Percentiles rank a stretch among this genome's conserved stretches.
Evolutionary conservation across 2,888 invertebrate genomes (phyloP).

Genomic region (Azorinus chamasolen): DNA sequence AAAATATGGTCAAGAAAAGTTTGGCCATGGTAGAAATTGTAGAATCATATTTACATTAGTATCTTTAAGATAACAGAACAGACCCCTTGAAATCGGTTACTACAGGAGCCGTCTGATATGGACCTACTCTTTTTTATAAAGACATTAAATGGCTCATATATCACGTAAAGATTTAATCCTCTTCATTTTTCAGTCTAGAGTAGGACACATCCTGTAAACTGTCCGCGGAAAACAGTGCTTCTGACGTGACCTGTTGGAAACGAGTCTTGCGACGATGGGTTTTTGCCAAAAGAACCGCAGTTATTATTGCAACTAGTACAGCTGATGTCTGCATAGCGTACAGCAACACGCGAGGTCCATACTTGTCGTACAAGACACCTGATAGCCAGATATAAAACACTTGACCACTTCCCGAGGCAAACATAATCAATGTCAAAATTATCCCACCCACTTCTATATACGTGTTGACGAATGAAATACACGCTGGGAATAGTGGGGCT

Average conservation of each 20-base stretch:
- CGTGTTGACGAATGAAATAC: conserved; percentile 61
- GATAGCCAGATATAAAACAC: conserved; percentile 56
- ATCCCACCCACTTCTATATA: conserved; percentile 63
- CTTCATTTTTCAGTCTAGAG: too few relatives aligned
- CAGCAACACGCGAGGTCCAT: conserved; percentile 56
- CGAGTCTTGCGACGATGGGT: conserved; percentile 13
- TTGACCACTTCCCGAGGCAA: conserved; percentile 57
- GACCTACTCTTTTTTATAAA: too few relatives aligned
- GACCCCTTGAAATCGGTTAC: too few relatives aligned
- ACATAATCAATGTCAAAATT: conserved; percentile 53
- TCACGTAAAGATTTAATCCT: too few relatives aligned
- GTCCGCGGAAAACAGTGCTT: not conserved
- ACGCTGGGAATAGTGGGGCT: conserved; percentile 63
- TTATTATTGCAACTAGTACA: conserved; percentile 29
- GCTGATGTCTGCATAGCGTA: conserved; percentile 58
- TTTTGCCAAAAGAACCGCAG: conserved; percentile 29
- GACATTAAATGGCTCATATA: too few relatives aligned
- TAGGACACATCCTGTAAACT: too few relatives aligned
- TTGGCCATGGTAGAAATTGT: too few relatives aligned
- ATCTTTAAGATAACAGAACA: too few relatives aligned
- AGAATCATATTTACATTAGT: too few relatives aligned
- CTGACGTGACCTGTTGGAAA: conserved; percentile 8
- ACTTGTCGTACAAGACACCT: conserved; percentile 50
- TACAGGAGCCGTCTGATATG: too few relatives aligned
- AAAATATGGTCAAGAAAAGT: too few relatives aligned